Evolutionary conservation across 2,888 invertebrate genomes (phyloP).

Genomic region (Pteria penguin): DNA sequence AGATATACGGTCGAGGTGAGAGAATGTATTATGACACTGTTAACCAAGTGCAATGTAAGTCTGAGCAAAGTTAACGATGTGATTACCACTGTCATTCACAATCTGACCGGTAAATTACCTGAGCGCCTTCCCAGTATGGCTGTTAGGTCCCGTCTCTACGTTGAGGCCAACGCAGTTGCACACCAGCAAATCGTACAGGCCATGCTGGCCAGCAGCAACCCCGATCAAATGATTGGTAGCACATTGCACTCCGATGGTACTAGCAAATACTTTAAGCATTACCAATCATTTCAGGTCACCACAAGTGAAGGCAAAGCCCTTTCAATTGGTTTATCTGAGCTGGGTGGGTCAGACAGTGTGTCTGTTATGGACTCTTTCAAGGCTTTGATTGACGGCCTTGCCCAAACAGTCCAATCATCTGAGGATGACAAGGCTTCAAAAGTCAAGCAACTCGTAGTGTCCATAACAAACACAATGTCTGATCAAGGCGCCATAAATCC

Average conservation of each 20-base stretch:
- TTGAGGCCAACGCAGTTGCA: conserved; percentile 28
- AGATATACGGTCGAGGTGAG: not conserved
- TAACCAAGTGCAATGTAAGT: not conserved
- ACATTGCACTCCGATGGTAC: not conserved
- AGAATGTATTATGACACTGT: not conserved
- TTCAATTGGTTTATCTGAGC: conserved; percentile 26
- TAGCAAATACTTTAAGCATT: not conserved
- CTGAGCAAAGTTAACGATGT: not conserved
- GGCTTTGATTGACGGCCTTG: not conserved
- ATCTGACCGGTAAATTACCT: not conserved
- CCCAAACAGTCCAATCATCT: not conserved
- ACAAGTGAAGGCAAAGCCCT: conserved; percentile 16
- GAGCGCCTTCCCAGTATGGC: not conserved
- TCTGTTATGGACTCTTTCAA: conserved; percentile 20
- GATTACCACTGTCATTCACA: not conserved
- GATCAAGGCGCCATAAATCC: conserved; percentile 35
- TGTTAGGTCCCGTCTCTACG: not conserved
- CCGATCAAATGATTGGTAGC: conserved; percentile 6
- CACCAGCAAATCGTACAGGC: conserved; percentile 26
- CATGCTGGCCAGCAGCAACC: too few relatives aligned
- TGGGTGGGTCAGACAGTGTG: conserved; percentile 18
- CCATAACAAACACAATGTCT: conserved; percentile 39
- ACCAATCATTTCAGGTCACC: conserved; percentile 30
- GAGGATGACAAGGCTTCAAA: too few relatives aligned
- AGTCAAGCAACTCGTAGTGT: conserved; percentile 21